Conservation (phyloP, 2,797 vertebrate species). For the Neosalanx taihuensis region DNA sequence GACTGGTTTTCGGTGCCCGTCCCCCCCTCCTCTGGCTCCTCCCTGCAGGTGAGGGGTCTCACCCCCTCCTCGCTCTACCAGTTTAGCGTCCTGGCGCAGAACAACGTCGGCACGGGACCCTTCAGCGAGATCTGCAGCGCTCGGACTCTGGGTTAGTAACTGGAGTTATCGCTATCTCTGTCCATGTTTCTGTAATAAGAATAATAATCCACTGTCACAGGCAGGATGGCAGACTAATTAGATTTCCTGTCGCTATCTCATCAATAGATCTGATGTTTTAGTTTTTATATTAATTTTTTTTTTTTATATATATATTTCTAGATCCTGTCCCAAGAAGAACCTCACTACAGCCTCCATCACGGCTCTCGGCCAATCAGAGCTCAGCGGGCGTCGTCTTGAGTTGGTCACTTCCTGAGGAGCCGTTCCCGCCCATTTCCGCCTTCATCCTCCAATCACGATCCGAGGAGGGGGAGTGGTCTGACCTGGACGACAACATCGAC, state of each 20-base stretch:
- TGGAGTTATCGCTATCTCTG: not conserved
- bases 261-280: conserved; percentile 33
- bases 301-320: too few relatives aligned
- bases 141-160: conserved; percentile 72
- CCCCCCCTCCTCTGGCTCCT: conserved; percentile 62
- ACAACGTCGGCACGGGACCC: conserved; percentile 88
- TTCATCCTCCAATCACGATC: conserved; percentile 83
- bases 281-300: too few relatives aligned
- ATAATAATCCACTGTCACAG: not conserved
- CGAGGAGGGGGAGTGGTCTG: conserved; percentile 79
- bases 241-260: conserved; percentile 23
- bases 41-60: conserved; percentile 78
- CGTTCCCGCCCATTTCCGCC: conserved; percentile 68
- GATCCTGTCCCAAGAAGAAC: conserved; percentile 46
- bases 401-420: conserved; percentile 76
- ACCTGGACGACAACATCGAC: conserved; percentile 79
- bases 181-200: not conserved
- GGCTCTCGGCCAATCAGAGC: conserved; percentile 76
- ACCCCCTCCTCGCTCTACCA: conserved; percentile 82
- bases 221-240: conserved; percentile 26
- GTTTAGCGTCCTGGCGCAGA: conserved; percentile 90
- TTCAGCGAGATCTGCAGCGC: conserved; percentile 85
- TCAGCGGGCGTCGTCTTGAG: conserved; percentile 79
- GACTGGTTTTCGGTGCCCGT: conserved; percentile 84
- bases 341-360: conserved; percentile 73